Evolutionary conservation across 2,888 invertebrate species (phyloP), one percentile per base, ranked within the genome.

Genomic region (Polydrusus cervinus): DNA sequence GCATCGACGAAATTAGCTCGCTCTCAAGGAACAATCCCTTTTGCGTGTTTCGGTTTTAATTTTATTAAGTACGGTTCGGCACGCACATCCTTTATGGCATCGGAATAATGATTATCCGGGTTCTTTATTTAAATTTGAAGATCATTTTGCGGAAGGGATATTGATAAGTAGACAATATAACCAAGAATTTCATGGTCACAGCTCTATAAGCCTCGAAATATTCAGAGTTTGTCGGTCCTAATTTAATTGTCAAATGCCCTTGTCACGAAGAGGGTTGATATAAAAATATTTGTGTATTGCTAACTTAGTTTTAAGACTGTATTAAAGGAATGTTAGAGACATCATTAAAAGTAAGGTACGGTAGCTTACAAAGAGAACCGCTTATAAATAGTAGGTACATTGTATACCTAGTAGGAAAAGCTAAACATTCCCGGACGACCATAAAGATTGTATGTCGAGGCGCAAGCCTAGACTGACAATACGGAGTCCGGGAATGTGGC

Each of bases 21-120:
- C 70, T 62, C 70, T 70, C 62, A 62, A 70, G 70, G 62, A 70
- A 61, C 61, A 51, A 62, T 61, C 70, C 70, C 62, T 30, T 70
- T 70, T 70, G 70, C 70, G 70, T 70, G 70, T 53, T 66, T 49
- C 47, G 25, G 61, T 69, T 69, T 69, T 69, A 69, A 69, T 69
- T 69, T 69, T 69, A 61, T 69, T 69, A 69, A 69, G 69, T 69
- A 69, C 60, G 69, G 69, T 61, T 60, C 69, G 69, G 60, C 69
- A 69, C 69, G 69, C 69, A 69, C 69, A 49, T 61, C 69, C 61
- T 69, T 69, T 69, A 60, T 61, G 25, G 61, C 57, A 49, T 47
- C 69, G 57, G 66, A 66, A 66, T 66, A 66, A 66, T 66, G 38
- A 66, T 66, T 66, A 38, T 53, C 53, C 38, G 66, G 66, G 66